These are phyloP conservation scores for Macrobrachium nipponense DNA, from an alignment of 1,140 invertebrate species.

Conservation along the genomic window DNA sequence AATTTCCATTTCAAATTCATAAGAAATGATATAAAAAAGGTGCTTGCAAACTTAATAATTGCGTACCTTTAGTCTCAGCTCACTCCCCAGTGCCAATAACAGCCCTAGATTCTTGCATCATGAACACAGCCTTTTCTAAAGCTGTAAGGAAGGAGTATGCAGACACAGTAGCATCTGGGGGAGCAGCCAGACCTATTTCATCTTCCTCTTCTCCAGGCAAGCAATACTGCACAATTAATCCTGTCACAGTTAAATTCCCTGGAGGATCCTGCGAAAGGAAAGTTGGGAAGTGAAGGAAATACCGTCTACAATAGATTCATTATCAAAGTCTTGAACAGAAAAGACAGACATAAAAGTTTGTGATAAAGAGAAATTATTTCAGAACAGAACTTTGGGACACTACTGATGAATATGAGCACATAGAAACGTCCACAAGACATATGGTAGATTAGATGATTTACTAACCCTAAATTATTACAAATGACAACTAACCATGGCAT, in stretches of 20 bases:
- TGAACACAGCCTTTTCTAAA: slow-evolving; percentile 59
- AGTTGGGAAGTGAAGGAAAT: not conserved
- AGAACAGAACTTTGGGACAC: too few relatives aligned
- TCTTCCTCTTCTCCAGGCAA: slow-evolving; percentile 43
- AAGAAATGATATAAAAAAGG: too few relatives aligned
- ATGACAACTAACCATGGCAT: too few relatives aligned
- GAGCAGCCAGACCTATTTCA: slow-evolving; percentile 44
- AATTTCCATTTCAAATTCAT: too few relatives aligned
- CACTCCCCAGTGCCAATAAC: slow-evolving; percentile 66
- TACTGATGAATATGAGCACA: too few relatives aligned
- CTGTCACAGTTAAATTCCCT: slow-evolving; percentile 25
- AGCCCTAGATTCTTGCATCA: slow-evolving; percentile 64
- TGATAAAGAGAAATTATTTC: too few relatives aligned
- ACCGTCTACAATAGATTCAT: not conserved
- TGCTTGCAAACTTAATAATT: too few relatives aligned
- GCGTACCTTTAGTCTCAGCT: not conserved
- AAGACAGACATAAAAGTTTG: too few relatives aligned
- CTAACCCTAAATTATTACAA: too few relatives aligned
- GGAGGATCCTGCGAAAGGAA: slow-evolving; percentile 6
- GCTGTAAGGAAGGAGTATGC: slow-evolving; percentile 57
- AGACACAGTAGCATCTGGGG: slow-evolving; percentile 41
- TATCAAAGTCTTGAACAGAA: not conserved
- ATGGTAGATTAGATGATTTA: too few relatives aligned
- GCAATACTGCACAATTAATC: slow-evolving; percentile 26
- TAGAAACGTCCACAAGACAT: too few relatives aligned